phyloP scores from a whole-genome alignment of 2,888 invertebrate species.

The Stegana nigrithorax region DNA sequence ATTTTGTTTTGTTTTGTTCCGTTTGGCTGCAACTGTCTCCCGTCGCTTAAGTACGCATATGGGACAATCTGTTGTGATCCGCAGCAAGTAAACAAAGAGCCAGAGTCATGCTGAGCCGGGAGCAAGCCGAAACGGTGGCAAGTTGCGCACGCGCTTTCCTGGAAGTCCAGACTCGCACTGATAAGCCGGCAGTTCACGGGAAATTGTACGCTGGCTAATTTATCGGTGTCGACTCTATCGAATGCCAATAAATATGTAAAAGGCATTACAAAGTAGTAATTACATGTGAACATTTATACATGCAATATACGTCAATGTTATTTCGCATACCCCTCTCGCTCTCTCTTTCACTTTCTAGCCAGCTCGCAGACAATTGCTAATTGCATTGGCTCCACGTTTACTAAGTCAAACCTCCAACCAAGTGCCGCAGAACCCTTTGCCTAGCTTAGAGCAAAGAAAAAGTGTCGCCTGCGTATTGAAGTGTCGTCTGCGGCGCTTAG shows the following conservation, averaged over 20 bases:
- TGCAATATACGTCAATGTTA: not conserved
- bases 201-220: constrained; percentile 21
- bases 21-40: not conserved
- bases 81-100: constrained; percentile 35
- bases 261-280: not conserved
- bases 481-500: not conserved
- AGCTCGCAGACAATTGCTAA: constrained; percentile 60
- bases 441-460: constrained; percentile 14
- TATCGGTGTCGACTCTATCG: no score
- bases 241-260: constrained; percentile 14
- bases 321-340: not conserved
- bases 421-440: constrained; percentile 41
- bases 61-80: no score
- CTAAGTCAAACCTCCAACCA: constrained; percentile 10
- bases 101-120: constrained; percentile 40
- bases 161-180: not conserved
- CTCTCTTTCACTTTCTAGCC: constrained; percentile 29
- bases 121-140: constrained; percentile 19
- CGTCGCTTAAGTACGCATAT: no score
- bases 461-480: constrained; percentile 39
- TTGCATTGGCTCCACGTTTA: constrained; percentile 63
- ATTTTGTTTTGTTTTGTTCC: not conserved
- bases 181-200: constrained; percentile 24
- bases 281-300: not conserved
- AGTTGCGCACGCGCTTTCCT: constrained; percentile 47